phyloP scores from a whole-genome alignment of 2,797 vertebrate species.

The Petrocephalus sullivani region DNA sequence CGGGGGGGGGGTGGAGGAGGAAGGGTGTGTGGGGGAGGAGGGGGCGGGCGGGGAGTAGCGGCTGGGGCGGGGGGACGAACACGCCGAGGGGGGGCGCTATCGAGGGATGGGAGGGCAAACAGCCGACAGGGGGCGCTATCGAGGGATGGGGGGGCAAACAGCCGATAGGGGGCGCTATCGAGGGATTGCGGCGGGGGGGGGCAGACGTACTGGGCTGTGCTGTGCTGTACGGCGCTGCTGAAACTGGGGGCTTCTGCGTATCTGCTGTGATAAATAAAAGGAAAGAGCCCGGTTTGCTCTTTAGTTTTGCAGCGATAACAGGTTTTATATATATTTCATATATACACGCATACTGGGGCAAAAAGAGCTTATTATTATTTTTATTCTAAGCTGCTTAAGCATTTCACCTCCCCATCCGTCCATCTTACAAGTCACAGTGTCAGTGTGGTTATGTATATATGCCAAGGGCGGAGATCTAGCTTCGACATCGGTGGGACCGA shows the following conservation, averaged over 20 bases:
- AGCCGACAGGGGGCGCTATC: no score
- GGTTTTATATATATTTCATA: not conserved
- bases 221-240: not conserved
- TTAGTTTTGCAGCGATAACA: not conserved
- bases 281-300: not conserved
- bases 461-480: not conserved
- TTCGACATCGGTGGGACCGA: not conserved
- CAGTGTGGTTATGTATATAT: not conserved
- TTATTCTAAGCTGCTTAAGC: not conserved
- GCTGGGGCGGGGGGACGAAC: no score
- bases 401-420: not conserved
- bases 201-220: not conserved
- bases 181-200: not conserved
- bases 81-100: no score
- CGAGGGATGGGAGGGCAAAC: no score
- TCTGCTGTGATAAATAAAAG: not conserved
- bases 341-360: not conserved
- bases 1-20: no score
- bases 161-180: no score
- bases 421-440: not conserved
- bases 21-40: no score
- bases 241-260: not conserved
- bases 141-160: no score
- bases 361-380: not conserved
- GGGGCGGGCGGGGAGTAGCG: no score